Base-by-base conservation (phyloP, 2,888 invertebrate species). In the Myopa tessellatipennis region DNA sequence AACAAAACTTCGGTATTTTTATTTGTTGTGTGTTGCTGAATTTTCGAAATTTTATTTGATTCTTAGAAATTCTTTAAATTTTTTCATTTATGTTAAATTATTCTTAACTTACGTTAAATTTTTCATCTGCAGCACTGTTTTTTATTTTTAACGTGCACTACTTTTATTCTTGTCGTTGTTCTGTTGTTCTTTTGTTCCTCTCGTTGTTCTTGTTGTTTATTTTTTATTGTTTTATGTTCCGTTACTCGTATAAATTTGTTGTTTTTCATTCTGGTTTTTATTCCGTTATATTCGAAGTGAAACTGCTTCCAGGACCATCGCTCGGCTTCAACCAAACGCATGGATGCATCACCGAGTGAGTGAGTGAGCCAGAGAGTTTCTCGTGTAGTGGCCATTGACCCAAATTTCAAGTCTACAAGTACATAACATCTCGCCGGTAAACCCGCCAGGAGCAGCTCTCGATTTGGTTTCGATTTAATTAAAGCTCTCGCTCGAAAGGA, bases 371-470 rank as follows among this genome's bases (percentile, higher is more conserved):
- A 8, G 45, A 8, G 45, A 74, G 52, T 40, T 58, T 36, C 36
- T 16, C 16, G 18, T 52, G 26, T 61, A 75, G 60, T 75, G 68
- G 45, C 75, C 75, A 75, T 75, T 75, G 75, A 75, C 75, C 75
- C 50, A 75, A 65, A 61, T 75, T 45, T 68, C 60, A 65, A 72
- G 72, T 61, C 18, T 12, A 50, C 74, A n/a, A 50, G 26, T 45
- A 38, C 63, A 16, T 40, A 40, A 50, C 63, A 61, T 50, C 40
- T 50, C 36, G 38, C n/a, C 50, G 45, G 52, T 14, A 3, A 52
- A 16, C 16, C 58, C 58, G 58, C 5, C 36, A 38, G 34, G 65
- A 8, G 65, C 14, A 14, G 26, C 14, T 18, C 67, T 72, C 61
- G 61, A 70, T 45, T 45, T 70, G 55, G 34, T 8, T 70, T 70